Percentiles rank a stretch among this genome's conserved stretches.
These are phyloP conservation scores for Nautilus pompilius DNA, from an alignment of 1,140 invertebrate species.

Conservation along the genomic window DNA sequence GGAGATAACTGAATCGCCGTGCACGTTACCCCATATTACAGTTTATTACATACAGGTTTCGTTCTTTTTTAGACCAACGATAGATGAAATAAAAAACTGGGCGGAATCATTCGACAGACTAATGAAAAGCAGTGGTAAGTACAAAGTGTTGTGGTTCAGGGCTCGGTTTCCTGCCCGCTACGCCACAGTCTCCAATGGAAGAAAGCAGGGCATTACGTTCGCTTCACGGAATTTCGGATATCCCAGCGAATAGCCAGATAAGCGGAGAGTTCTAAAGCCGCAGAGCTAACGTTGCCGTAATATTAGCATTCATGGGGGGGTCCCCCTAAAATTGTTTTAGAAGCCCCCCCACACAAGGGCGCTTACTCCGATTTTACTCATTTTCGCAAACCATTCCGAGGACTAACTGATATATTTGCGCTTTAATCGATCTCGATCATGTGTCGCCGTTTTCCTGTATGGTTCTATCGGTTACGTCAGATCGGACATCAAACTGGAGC, in stretches of 20 bases:
- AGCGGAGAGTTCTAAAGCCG: background rate
- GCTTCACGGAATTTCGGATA: background rate
- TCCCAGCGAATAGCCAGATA: background rate
- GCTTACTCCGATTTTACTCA: no score
- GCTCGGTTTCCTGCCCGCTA: background rate
- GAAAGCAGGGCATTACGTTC: background rate
- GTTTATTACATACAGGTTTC: no score
- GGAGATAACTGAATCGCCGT: no score
- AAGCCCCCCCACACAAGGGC: no score
- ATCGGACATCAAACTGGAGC: no score
- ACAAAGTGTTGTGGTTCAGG: background rate
- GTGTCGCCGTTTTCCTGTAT: no score
- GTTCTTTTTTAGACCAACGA: background rate
- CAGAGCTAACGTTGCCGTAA: background rate
- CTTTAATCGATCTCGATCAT: no score
- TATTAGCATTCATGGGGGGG: background rate
- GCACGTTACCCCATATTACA: no score
- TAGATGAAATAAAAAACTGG: slow-evolving; percentile 5
- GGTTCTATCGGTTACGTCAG: no score
- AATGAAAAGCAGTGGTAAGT: background rate
- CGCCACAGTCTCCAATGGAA: background rate
- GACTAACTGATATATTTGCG: no score
- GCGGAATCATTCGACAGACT: slow-evolving; percentile 3
- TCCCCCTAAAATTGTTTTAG: background rate
- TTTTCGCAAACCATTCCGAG: no score